Evolutionary conservation across 2,797 vertebrate genomes (phyloP).

Genomic region (Neopelma chrysocephalum): DNA sequence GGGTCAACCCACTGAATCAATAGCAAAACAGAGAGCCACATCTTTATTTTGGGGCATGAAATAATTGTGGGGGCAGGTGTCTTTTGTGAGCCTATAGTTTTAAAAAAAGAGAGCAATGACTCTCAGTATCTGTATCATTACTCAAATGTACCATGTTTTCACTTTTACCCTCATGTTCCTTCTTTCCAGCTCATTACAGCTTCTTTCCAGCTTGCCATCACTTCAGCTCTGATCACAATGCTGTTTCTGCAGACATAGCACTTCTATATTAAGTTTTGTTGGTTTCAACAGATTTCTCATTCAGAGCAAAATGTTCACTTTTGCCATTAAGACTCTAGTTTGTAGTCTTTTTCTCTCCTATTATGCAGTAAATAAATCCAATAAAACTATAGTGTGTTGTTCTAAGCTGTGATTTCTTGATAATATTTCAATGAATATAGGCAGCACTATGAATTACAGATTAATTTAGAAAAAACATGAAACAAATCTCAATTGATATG

Average conservation of each 20-base stretch:
- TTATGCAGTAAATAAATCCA: not conserved
- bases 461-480: not conserved
- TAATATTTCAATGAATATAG: not conserved
- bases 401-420: not conserved
- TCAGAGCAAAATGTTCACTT: not conserved
- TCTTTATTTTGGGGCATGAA: not conserved
- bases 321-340: not conserved
- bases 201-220: not conserved
- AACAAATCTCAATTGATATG: not conserved
- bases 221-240: not conserved
- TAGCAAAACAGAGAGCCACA: not conserved
- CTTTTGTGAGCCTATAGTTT: not conserved
- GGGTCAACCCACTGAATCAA: not conserved
- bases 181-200: slow-evolving; percentile 22
- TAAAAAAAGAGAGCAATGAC: not conserved
- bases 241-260: slow-evolving; percentile 10
- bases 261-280: not conserved
- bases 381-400: not conserved
- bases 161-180: not conserved
- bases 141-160: not conserved
- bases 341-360: not conserved
- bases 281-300: not conserved
- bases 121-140: not conserved
- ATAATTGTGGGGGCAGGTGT: not conserved
- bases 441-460: not conserved